phyloP scores from a whole-genome alignment of 2,113 vertebrate species.

The Microtus pennsylvanicus region DNA sequence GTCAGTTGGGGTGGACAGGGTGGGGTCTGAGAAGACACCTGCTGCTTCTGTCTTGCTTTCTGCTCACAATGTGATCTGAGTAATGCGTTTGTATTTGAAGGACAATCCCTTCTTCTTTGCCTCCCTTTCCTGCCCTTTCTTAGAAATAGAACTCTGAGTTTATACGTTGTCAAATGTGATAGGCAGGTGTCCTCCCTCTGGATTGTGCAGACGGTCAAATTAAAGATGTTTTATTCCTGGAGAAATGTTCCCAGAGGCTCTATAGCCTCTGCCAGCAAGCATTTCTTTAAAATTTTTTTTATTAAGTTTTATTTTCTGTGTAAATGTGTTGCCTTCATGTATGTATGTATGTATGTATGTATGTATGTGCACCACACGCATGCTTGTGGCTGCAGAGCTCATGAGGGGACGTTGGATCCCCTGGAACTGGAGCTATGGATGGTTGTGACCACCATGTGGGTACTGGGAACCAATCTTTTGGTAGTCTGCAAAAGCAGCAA shows the following conservation, averaged over 20 bases:
- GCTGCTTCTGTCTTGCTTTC: neutral
- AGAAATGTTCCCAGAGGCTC: slow-evolving; percentile 54
- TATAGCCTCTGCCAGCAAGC: slow-evolving; percentile 62
- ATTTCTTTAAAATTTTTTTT: neutral
- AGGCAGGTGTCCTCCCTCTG: neutral
- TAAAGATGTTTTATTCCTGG: slow-evolving; percentile 16
- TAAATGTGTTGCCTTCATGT: neutral
- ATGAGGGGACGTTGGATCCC: neutral
- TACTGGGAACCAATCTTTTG: neutral
- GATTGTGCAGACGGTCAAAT: neutral
- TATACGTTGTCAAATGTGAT: neutral
- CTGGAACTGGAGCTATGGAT: neutral
- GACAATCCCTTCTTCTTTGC: neutral
- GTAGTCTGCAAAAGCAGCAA: too few relatives aligned
- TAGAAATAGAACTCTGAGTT: neutral
- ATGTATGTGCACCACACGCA: neutral
- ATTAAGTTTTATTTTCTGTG: neutral
- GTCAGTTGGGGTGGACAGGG: neutral
- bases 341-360: too few relatives aligned
- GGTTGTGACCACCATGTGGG: neutral
- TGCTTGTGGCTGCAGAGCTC: neutral
- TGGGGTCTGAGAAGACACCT: neutral
- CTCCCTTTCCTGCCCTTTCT: neutral
- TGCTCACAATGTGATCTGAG: neutral
- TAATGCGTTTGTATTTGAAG: slow-evolving; percentile 3